Base-by-base conservation (phyloP, 2,113 vertebrate genomes). In the Polypterus bichir region DNA sequence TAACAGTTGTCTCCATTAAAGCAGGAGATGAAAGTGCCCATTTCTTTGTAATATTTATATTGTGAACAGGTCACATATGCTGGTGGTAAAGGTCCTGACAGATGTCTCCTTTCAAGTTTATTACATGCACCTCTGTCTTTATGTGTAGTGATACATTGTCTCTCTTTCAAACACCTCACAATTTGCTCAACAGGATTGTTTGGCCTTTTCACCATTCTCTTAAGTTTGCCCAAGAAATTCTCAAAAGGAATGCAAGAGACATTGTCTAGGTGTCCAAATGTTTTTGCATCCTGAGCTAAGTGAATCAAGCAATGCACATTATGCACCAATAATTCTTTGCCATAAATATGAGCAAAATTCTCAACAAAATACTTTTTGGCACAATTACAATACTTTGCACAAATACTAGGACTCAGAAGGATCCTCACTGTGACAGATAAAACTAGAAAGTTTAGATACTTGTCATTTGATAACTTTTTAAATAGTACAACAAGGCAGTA, bases 171-270 rank as follows among this genome's bases (percentile, higher is more conserved):
- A 52, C 51, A 3, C 51, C 51, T 52, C 51, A 52, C 51, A 52
- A 52, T 52, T 52, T 52, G 51, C 10, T 7, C 3, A 7, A 52
- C 51, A 8, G 51, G 51, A 52, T 52, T 52, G 3, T 52, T 7
- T 52, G 55, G 55, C 44, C 3, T 27, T 11, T 27, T 3, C 55
- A 57, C 55, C 55, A 57, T 57, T 57, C 44, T 57, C 52, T 68
- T 55, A 60, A 64, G 62, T 68, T 9, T 54, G 53, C 63, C 62
- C 51, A 54, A 53, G 58, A 56, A 59, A 46, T 49, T 64, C n/a
- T 65, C 62, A 59, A 69, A 66, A 5, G 64, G 65, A 55, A 64
- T 66, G 44, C 58, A 66, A 45, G 65, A 66, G 57, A 69, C 54
- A 46, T 45, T 53, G 59, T 59, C 10, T n/a, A 47, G 46, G 48